Base-by-base conservation (phyloP, 2,888 invertebrate species). In the Dasysyrphus albostriatus region DNA sequence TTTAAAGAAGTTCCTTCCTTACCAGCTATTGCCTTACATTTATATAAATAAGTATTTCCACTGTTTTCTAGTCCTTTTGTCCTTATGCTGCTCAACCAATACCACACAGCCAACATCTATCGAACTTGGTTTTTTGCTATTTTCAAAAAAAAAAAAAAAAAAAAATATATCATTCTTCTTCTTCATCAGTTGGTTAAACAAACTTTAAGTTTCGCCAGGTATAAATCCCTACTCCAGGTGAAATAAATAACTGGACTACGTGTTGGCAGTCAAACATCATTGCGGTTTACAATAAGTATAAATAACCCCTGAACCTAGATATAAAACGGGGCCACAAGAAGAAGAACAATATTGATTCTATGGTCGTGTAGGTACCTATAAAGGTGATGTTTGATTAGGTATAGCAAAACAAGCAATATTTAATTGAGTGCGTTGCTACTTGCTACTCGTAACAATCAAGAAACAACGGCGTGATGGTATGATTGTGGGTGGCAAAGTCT, bases 301-400 rank as follows among this genome's bases (percentile, higher is more conserved):
- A 47, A 44, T 47, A 54, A 65, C 14, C 44, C 44, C 10, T n/a
- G n/a, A 29, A 29, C 24, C 34, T 5, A 69, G n/a, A n/a, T 29
- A 16, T 54, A 39, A 69, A 69, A 39, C 54, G 16, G 4, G 51
- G 39, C 54, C 54, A 54, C 39, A 39, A 29, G 24, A 24, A 8
- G 54, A 24, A 8, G 54, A 54, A 39, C 54, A 37, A 39, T 69
- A 69, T 69, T 69, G 69, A 54, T 69, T 69, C 39, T 69, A 37
- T 29, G 24, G 37, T 69, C 24, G 51, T 37, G 51, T n/a, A n/a
- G n/a, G n/a, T 19, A 1, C 6, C 8, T 65, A 54, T 39, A 69
- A 39, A 54, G 54, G 69, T 69, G 69, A 69, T 69, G 69, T 69
- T 69, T 69, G 69, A 69, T 54, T 69, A 54, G 39, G 69, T 69